These are phyloP conservation scores for Aricia agestis DNA, from an alignment of 1,140 invertebrate genomes.

Conservation along the genomic window DNA sequence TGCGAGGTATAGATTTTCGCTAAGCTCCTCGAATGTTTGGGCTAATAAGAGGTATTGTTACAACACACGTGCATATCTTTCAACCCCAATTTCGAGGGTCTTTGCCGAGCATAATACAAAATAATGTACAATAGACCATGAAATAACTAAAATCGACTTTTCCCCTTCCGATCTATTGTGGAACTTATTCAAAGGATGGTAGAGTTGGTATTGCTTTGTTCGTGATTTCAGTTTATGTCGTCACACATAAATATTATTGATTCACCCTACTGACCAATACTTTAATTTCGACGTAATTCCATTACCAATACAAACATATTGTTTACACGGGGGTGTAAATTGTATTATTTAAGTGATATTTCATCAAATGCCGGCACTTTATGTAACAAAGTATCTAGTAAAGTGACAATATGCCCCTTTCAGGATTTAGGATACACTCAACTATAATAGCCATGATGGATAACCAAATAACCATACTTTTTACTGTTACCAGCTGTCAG, in stretches of 20 bases:
- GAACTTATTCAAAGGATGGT: background rate
- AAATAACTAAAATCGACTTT: conserved; percentile 14
- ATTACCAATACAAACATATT: conserved; percentile 45
- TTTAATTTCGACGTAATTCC: conserved; percentile 50
- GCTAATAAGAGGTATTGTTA: conserved; percentile 27
- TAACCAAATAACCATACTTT: no score
- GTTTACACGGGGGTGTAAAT: conserved; percentile 30
- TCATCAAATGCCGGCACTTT: conserved; percentile 38
- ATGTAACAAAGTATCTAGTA: no score
- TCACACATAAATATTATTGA: conserved; percentile 52
- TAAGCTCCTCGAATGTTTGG: conserved; percentile 21
- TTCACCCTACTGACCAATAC: conserved; percentile 50
- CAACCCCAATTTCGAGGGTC: conserved; percentile 21
- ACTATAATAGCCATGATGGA: no score
- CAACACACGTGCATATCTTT: conserved; percentile 32
- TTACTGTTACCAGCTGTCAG: no score
- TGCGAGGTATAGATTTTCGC: background rate
- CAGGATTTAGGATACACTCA: no score
- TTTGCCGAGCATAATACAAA: conserved; percentile 19
- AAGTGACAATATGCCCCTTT: no score
- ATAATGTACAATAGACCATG: conserved; percentile 15
- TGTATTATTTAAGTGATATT: conserved; percentile 36
- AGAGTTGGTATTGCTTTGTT: background rate
- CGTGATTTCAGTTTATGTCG: background rate
- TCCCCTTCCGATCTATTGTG: background rate